Base-by-base conservation (phyloP, 2,797 vertebrate genomes). In the Lates japonicus region DNA sequence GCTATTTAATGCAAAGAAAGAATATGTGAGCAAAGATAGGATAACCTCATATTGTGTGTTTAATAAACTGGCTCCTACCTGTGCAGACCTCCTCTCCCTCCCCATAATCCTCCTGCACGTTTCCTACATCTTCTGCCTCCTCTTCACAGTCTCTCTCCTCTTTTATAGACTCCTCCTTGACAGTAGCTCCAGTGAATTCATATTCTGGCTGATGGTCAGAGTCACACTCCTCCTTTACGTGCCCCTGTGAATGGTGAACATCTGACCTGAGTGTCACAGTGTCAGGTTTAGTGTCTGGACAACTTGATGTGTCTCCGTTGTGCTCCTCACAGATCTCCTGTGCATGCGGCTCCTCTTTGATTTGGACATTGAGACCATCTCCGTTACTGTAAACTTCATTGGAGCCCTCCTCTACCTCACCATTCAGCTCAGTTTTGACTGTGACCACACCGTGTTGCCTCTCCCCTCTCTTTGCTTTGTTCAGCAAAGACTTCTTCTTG, bases 271-370 rank as follows among this genome's bases (percentile, higher is more conserved):
- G 60, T 31, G 81, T 39, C 6, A 62, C 49, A 4, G 42, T 31
- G 5, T 81, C 87, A 8, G 59, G 64, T 5, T 85, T 81, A 6
- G 61, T 25, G 75, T 89, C 89, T 4, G 48, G 19, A 31, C 39
- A 66, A 58, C 73, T 57, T 0, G 78, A 60, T 0, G 83, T 11
- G 57, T 66, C 75, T 41, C 58, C 80, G 16, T 11, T 41, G 37
- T 52, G 46, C 54, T 84, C 81, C 63, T 87, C 91, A 9, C 83
- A 63, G 52, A 94, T 90, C 31, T 93, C 88, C 44, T 48, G 68
- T 8, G 84, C 65, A 4, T 78, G 44, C 22, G 90, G 92, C 44
- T 95, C 95, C 73, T 93, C 92, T 57, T 94, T 95, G 64, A 95
- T 90, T 14, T 69, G 83, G 74, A 93, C 64, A 44, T 64, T 19